Base-by-base conservation (phyloP, 2,797 vertebrate genomes). In the Trematomus bernacchii region DNA sequence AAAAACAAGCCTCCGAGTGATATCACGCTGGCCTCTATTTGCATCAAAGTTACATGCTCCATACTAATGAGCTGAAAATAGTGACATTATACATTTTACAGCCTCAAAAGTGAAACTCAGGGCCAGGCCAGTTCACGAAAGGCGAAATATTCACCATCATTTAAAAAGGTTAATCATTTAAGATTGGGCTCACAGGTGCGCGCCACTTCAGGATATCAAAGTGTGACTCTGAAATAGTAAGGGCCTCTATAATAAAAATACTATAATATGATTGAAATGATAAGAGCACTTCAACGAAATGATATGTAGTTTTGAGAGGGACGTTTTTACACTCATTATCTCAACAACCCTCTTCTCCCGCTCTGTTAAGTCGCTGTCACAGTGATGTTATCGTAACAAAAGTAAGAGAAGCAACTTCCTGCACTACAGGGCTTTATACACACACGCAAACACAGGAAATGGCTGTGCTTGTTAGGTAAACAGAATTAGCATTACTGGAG, bases 401-500 rank as follows among this genome's bases (percentile, higher is more conserved):
- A 61, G 53, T 85, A 12, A 33, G 51, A 71, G 37, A 66, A 47
- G 63, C 46, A 37, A 68, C 57, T 74, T 72, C 51, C 57, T 66
- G 44, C 33, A 47, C 37, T 54, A 58, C 44, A 1, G 2, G 19
- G 37, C 47, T 54, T 23, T 7, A 27, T 10, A 21, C 12, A 57
- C 64, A 16, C 60, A 33, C n/a, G 9, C 52, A 67, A 23, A 43
- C 53, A 52, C 37, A 46, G 4, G 15, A 14, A 18, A 6, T 7
- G 58, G 52, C 69, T 19, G 27, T 27, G 58, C 71, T 77, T 67
- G 73, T 84, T 82, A 68, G 46, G 50, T 76, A 73, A 77, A 70
- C 69, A 84, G 47, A 77, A 87, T 87, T 85, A 73, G 27, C 76
- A 87, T 84, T 71, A 85, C 65, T 73, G 62, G 55, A 76, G 69